These are phyloP conservation scores for Clostera curtula DNA, from an alignment of 2,888 invertebrate genomes.

Conservation along the genomic window DNA sequence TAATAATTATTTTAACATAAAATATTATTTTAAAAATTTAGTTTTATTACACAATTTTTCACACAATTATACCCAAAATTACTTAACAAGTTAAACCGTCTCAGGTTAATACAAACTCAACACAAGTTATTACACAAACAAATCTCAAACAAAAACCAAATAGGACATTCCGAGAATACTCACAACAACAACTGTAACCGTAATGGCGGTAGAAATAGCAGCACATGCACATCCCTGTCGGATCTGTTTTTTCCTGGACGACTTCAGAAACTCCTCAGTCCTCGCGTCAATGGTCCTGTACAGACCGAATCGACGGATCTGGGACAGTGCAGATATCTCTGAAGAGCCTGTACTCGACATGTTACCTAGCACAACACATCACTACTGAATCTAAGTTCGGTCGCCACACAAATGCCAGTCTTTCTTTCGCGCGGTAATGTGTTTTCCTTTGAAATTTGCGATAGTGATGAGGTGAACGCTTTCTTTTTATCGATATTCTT, in stretches of 20 bases:
- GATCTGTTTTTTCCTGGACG: constrained; percentile 56
- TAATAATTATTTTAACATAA: too few species aligned
- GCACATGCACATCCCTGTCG: constrained; percentile 64
- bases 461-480: constrained; percentile 31
- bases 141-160: background rate
- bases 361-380: constrained; percentile 36
- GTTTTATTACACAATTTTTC: background rate
- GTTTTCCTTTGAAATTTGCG: constrained; percentile 54
- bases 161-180: constrained; percentile 28
- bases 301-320: constrained; percentile 54
- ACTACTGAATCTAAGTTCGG: constrained; percentile 27
- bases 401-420: too few species aligned
- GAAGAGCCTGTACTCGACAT: constrained; percentile 61
- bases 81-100: background rate
- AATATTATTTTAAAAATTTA: too few species aligned
- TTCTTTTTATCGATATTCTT: constrained; percentile 22
- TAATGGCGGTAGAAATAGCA: constrained; percentile 56
- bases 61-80: background rate
- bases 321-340: constrained; percentile 36
- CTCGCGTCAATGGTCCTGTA: constrained; percentile 58
- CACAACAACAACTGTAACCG: constrained; percentile 63
- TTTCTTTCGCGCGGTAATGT: constrained; percentile 35
- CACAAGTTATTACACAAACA: background rate
- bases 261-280: constrained; percentile 57
- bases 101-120: too few species aligned